Evolutionary conservation across 2,888 invertebrate genomes (phyloP), one percentile per base, ranked within the genome.

Genomic region (Caenorhabditis sp.): DNA sequence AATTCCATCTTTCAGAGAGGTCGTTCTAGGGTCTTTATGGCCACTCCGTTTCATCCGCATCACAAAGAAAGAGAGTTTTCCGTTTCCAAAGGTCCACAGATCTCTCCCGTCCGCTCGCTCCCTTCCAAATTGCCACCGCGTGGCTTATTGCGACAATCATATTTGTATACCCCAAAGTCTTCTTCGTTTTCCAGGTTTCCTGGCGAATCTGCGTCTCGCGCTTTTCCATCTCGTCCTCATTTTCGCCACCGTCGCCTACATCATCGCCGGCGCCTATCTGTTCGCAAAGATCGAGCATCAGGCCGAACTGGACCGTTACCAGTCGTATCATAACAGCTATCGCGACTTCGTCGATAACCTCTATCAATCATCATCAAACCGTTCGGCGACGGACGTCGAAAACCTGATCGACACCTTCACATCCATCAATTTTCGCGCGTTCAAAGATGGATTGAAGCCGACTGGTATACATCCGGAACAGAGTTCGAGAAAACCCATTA

Each of bases 201-300:
- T 80, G 4, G 80, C 80, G 1, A 80, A 81, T 37, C 60, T 88
- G 35, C 86, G 89, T 24, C 70, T 90, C 11, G 86, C 87, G 15
- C 85, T 89, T 13, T 89, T 89, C 37, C 90, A 90, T 56, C 85
- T 90, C 40, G 82, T 88, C 9, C 85, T 90, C 40, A 84, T 89
- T 55, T 56, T 84, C 8, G 86, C 87, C 22, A 90, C 90, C 2
- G 60, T 87, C 20, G 58, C 86, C 15, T 90, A 90, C 74, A 84
- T 85, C 55, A 71, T 85, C 35, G 56, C 85, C 0, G 90, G 90
- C 37, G 89, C 89, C 18, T 70, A 77, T 22, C 71, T 86, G 11
- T 86, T 86, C 77, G 74, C 80, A 1, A 79, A 79, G 60, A 86
- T 86, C 69, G 86, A 86, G 65, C 74, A 80, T 56, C 85, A 86